Base-by-base conservation (phyloP, 2,888 invertebrate species). In the Eudasyphora cyanicolor region DNA sequence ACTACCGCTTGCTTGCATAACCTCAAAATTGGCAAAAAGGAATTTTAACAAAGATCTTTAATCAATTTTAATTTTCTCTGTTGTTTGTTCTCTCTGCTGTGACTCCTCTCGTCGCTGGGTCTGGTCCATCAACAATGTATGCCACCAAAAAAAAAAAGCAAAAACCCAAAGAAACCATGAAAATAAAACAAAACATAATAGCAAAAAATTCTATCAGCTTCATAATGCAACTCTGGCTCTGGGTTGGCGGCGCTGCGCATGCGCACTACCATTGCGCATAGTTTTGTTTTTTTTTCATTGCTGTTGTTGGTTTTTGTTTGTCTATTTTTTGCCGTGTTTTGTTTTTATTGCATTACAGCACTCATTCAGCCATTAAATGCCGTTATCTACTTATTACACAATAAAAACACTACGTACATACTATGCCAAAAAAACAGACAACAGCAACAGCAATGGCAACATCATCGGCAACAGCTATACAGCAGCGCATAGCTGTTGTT, bases 381-480 rank as follows among this genome's bases (percentile, higher is more conserved):
- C 90, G 90, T 90, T 90, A 90, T 90, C 90, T 90, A 87, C 88
- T 90, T 89, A 90, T 90, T 90, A 90, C 89, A 90, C 89, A 90
- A 90, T 89, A 89, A 89, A 89, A 87, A 86, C 88, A 87, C 80
- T 78, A 78, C 14, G 76, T 60, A 76, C 60, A 70, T 57, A 73
- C 21, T 19, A 49, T 64, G 64, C 62, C 62, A 73, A 45, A n/a
- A n/a, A n/a, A n/a, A n/a, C n/a, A n/a, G n/a, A 84, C 82, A 85
- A 86, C 79, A 77, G 64, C 51, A 78, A 79, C 67, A 73, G 60
- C 57, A 51, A 75, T 71, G 35, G 29, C 45, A 60, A 71, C 51
- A 71, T 51, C 78, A 77, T 60, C 17, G 51, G 60, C 49, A 62
- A 75, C 60, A 82, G 29, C 60, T 60, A 60, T 60, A 60, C 60